These are phyloP conservation scores for Nicator chloris DNA, from an alignment of 2,113 vertebrate genomes.

Conservation along the genomic window DNA sequence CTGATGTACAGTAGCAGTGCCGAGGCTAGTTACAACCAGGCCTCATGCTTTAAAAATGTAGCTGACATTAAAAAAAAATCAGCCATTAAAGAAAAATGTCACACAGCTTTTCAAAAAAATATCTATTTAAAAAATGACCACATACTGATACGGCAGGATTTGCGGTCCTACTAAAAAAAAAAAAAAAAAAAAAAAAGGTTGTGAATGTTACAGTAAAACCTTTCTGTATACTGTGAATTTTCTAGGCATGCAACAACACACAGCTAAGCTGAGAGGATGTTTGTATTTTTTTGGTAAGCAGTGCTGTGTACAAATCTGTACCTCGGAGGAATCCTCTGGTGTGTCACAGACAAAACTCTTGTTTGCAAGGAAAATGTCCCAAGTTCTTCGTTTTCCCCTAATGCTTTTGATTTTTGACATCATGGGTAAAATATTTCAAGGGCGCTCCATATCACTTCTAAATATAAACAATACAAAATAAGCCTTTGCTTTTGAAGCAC, in stretches of 20 bases:
- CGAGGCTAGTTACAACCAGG: constrained; percentile 80
- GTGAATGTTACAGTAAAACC: not conserved
- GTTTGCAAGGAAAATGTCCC: constrained; percentile 57
- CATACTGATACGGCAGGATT: constrained; percentile 63
- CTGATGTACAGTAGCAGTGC: constrained; percentile 82
- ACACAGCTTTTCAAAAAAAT: constrained; percentile 76
- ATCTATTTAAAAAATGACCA: constrained; percentile 77
- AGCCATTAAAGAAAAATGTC: constrained; percentile 80
- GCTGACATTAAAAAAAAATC: constrained; percentile 84
- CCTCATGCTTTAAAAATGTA: constrained; percentile 81
- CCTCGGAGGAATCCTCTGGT: constrained; percentile 50
- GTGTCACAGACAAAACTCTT: constrained; percentile 40
- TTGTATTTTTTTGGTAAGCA: constrained; percentile 46
- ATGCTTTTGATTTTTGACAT: constrained; percentile 67
- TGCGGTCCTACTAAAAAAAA: not conserved
- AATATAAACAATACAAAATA: constrained; percentile 55
- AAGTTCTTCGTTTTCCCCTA: not conserved
- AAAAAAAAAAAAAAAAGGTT: not conserved
- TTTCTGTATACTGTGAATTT: not conserved
- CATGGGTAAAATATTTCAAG: constrained; percentile 61
- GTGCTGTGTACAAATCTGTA: constrained; percentile 45
- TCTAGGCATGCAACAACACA: not conserved
- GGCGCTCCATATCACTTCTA: constrained; percentile 48
- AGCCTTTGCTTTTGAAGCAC: constrained; percentile 54
- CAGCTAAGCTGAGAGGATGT: constrained; percentile 17